Evolutionary conservation across 2,888 invertebrate species (phyloP), one percentile per base, ranked within the genome.

Genomic region (Drosophila setosimentum): DNA sequence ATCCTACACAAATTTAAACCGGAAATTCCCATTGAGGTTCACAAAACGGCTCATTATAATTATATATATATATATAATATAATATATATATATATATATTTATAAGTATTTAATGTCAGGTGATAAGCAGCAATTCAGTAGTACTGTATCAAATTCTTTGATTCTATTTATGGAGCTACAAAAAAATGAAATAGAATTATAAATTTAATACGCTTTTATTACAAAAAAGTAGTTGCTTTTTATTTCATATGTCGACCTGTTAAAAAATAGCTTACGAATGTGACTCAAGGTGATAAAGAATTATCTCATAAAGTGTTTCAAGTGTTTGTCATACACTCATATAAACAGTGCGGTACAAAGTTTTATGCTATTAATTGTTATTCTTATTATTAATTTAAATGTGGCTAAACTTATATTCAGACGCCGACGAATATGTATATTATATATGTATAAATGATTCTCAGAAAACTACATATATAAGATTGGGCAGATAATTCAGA

Each of bases 111-210:
- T 16, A 53, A 53, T 66, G 48, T 54, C 27, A 35, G 53, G 42
- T 54, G 74, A 67, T 68, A 73, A 61, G 64, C 35, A 24, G 16
- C 16, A 45, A 24, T 45, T 45, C 16, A 24, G 24, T 45, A 8
- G 16, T 16, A 45, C 16, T 45, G 4, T 24, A 16, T 24, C 4
- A 45, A 24, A 45, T 24, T 45, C 16, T 16, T 45, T 24, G 24
- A 45, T 16, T 45, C 24, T 24, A 45, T 45, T 45, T 24, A 16
- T 45, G 8, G 8, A 45, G 2, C 16, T 45, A 16, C 24, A 27
- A 45, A 45, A 45, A 16, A 24, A 45, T 45, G 16, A 24, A 24
- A 24, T 8, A 24, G 16, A 24, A 16, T 24, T 16, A 21, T 54
- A 6, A 8, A 16, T 35, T 11, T 35, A 18, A 50, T 11, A 11